A percentile compares a stretch with the other conserved stretches of the same genome.
Conservation (phyloP, 2,113 vertebrate species). For the Pseudopipra pipra region DNA sequence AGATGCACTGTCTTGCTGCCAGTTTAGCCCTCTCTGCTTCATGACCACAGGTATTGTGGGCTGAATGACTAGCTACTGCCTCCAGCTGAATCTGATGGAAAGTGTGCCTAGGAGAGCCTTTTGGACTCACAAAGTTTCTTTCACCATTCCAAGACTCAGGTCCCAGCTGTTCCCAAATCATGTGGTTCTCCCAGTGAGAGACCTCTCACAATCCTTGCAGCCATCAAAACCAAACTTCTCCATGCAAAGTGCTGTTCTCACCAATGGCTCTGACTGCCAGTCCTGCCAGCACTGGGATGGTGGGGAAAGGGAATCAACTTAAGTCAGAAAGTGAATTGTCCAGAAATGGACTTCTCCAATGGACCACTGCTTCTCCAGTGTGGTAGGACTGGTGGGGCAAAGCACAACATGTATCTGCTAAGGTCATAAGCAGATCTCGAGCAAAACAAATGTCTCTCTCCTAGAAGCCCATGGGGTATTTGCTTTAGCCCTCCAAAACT, state of each 20-base stretch:
- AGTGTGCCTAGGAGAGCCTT: background rate
- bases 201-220: background rate
- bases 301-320: background rate
- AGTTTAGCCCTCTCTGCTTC: background rate
- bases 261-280: background rate
- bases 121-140: background rate
- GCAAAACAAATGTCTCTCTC: background rate
- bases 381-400: background rate
- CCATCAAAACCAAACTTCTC: background rate
- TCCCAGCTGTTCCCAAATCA: rapidly evolving
- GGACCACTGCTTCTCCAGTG: background rate
- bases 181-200: background rate
- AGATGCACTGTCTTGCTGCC: background rate
- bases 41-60: rapidly evolving
- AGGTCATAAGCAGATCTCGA: background rate
- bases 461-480: background rate
- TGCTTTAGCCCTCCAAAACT: background rate
- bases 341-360: rapidly evolving
- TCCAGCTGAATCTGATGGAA: background rate
- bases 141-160: background rate
- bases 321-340: background rate
- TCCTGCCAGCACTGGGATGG: background rate
- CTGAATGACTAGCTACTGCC: background rate
- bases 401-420: background rate
- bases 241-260: background rate